phyloP scores from a whole-genome alignment of 2,888 invertebrate genomes.

The Therioaphis trifolii region DNA sequence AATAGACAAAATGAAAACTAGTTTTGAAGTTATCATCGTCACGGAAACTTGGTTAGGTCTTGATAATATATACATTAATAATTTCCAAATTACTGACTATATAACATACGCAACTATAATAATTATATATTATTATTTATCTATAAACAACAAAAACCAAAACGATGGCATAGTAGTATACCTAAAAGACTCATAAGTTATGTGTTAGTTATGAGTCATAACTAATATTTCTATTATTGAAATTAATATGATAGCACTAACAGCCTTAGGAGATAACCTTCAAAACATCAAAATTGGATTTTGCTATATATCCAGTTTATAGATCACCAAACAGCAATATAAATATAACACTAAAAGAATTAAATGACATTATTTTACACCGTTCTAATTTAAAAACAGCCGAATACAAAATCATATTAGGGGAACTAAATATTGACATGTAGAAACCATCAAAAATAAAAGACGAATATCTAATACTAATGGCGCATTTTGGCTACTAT shows the following conservation, averaged over 20 bases:
- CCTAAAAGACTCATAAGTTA: too few relatives aligned
- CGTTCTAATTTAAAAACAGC: constrained; percentile 23
- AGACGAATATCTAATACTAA: background rate
- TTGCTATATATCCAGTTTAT: background rate
- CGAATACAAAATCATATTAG: constrained; percentile 22
- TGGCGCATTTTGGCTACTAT: background rate
- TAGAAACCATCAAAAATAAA: background rate
- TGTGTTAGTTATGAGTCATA: too few relatives aligned
- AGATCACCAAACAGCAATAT: constrained; percentile 35
- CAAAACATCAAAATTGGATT: constrained; percentile 13
- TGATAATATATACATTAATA: constrained; percentile 7
- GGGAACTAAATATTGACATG: constrained; percentile 12
- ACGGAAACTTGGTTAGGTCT: background rate
- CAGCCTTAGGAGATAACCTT: constrained; percentile 21
- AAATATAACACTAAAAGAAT: background rate
- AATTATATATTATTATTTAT: too few relatives aligned
- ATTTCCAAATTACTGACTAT: background rate
- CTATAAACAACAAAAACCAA: constrained; percentile 28
- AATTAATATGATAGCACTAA: background rate
- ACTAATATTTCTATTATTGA: background rate
- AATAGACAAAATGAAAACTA: background rate
- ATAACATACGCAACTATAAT: background rate
- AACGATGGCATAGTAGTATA: constrained; percentile 6
- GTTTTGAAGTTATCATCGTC: constrained; percentile 9
- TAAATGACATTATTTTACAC: constrained; percentile 2